These are phyloP conservation scores for Lacanobia oleracea DNA, from an alignment of 2,888 invertebrate species.

Conservation along the genomic window DNA sequence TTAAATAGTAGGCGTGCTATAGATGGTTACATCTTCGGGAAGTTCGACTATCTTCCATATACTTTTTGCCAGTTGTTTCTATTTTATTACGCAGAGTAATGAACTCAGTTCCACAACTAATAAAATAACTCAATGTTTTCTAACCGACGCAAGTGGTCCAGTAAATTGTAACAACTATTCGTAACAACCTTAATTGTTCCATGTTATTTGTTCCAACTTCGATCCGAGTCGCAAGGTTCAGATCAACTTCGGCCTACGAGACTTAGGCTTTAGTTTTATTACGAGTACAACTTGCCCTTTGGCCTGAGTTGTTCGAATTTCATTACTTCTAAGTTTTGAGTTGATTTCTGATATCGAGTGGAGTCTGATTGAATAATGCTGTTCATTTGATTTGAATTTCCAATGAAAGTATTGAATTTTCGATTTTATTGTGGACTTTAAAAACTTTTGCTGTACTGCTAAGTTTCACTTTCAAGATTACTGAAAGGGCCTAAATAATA, in stretches of 20 bases:
- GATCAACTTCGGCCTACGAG: constrained; percentile 6
- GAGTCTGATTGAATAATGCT: not conserved
- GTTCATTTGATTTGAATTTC: not conserved
- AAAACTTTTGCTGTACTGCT: not conserved
- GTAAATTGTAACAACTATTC: constrained; percentile 30
- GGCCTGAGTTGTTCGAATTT: constrained; percentile 22
- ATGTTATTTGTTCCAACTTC: constrained; percentile 40
- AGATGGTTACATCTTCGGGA: too few species aligned
- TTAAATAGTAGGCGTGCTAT: too few species aligned
- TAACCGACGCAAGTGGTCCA: constrained; percentile 35
- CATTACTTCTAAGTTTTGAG: constrained; percentile 31
- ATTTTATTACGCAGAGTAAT: constrained; percentile 12
- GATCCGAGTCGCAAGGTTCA: constrained; percentile 22
- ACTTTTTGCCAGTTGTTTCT: constrained; percentile 1
- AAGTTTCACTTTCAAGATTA: not conserved
- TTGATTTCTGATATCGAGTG: constrained; percentile 18
- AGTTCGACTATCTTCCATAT: too few species aligned
- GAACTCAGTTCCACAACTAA: constrained; percentile 14
- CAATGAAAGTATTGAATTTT: not conserved
- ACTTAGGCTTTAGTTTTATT: constrained; percentile 25
- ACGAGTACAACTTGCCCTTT: constrained; percentile 31
- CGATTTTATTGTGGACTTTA: not conserved
- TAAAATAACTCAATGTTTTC: constrained; percentile 26
- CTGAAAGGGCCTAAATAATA: too few species aligned
- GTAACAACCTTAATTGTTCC: constrained; percentile 37